Base-by-base conservation (phyloP, 2,888 invertebrate species). In the Acanthosoma haemorrhoidale region DNA sequence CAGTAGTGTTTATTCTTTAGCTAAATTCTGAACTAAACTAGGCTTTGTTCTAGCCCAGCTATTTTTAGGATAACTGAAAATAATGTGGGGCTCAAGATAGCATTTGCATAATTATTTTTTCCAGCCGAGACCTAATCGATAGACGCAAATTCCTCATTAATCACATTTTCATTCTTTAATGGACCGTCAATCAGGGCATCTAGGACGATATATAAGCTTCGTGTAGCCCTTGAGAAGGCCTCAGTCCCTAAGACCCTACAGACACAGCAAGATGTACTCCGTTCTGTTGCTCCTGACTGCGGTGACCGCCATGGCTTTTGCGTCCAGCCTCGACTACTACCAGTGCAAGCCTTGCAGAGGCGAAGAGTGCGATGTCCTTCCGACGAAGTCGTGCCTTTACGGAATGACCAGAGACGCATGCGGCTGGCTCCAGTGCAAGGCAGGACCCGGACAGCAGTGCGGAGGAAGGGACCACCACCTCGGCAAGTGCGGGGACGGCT, bases 271-370 rank as follows among this genome's bases (percentile, higher is more conserved):
- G 6, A 51, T 51, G 51, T 51, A 51, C 51, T 25, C 51, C 25
- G 13, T 25, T 21, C n/a, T 51, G 1, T 13, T 51, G 4, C 2
- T 51, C 13, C 21, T 51, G 25, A 3, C 25, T 13, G 25, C 51
- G 5, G 21, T 43, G 2, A 5, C 13, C 13, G 2, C 29, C 6
- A 25, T 21, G n/a, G 51, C 8, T n/a, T 25, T 51, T 2, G 51
- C n/a, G 5, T 5, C 13, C 5, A 25, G 25, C n/a, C 51, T n/a
- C 5, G 25, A 29, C 0, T 51, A n/a, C 51, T 51, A 60, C 70
- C 75, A 71, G 39, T 73, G 75, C 16, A 38, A 64, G 68, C 74
- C 70, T 39, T 75, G 74, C 68, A 71, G 68, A 21, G 71, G 73
- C 4, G 73, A 73, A 69, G 70, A 70, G 41, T 72, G 70, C 57